Evolutionary conservation across 1,140 invertebrate species (phyloP).

Genomic region (Nasonia longicornis): DNA sequence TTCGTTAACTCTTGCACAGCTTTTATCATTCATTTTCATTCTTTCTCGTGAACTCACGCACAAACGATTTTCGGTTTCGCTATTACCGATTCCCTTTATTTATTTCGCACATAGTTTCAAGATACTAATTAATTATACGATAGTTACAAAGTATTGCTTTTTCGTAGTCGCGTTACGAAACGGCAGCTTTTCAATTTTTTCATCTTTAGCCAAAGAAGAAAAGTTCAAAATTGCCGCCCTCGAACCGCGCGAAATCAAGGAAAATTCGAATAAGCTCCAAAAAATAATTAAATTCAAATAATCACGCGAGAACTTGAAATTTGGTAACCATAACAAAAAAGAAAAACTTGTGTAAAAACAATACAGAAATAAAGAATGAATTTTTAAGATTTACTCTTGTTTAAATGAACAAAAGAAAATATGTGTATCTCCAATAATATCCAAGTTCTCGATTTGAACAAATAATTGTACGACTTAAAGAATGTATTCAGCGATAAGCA

Average conservation of each 20-base stretch:
- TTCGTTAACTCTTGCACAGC: conserved; percentile 30
- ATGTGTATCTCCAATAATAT: background rate
- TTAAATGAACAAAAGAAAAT: conserved; percentile 8
- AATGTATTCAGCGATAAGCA: conserved; percentile 35
- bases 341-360: background rate
- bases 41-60: conserved; percentile 8
- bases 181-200: conserved; percentile 50
- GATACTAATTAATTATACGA: conserved; percentile 53
- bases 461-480: background rate
- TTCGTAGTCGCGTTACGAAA: conserved; percentile 56
- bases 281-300: background rate
- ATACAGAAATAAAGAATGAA: background rate
- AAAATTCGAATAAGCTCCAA: conserved; percentile 42
- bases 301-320: background rate
- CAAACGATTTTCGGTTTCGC: conserved; percentile 28
- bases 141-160: conserved; percentile 68
- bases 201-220: conserved; percentile 27
- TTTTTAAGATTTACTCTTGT: background rate
- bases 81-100: conserved; percentile 34
- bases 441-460: background rate
- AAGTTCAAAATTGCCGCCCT: conserved; percentile 45
- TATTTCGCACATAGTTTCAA: conserved; percentile 38
- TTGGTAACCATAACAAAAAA: background rate
- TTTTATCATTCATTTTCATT: conserved; percentile 29
- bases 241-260: conserved; percentile 39